Evolutionary conservation across 2,797 vertebrate genomes (phyloP), one percentile per base, ranked within the genome.

Genomic region (Macroramphosus scolopax): DNA sequence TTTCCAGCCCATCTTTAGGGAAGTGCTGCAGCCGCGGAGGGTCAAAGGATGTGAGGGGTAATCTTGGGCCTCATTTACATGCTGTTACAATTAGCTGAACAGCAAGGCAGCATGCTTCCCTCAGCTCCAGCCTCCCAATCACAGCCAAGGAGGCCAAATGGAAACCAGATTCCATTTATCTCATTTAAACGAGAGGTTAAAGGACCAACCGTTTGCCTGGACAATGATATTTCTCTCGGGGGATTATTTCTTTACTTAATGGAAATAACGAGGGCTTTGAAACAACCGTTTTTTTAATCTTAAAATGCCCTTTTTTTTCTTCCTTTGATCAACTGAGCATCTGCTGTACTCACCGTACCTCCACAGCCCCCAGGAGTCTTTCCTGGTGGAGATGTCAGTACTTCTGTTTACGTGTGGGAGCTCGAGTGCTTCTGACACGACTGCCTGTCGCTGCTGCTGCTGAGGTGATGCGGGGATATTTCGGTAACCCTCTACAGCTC

Each of bases 21-120:
- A 80, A 51, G 67, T 28, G 44, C 36, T 51, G 62, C 10, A n/a
- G 65, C 42, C 45, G 29, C 36, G 39, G 15, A 33, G 54, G 78
- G 67, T 76, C 68, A 73, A 72, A 79, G 63, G 49, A 44, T 33
- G 18, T 22, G 34, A 75, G 64, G 61, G 43, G n/a, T 75, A 67
- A 78, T 73, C 49, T 25, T 26, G 20, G 40, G 57, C 75, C 48
- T 73, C 73, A 75, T 81, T 77, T 76, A 64, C 75, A 73, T 62
- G 68, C 47, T 64, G 69, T 68, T 74, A 57, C 56, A 82, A 82
- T 80, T 77, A 84, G 55, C 52, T 1, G 9, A 53, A 51, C 35
- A 45, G 42, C 20, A 41, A 63, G 22, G 59, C 49, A 36, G 34
- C 60, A n/a, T n/a, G n/a, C n/a, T n/a, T n/a, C n/a, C n/a, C 36